phyloP scores from a whole-genome alignment of 2,888 invertebrate species.

The Metellina segmentata region DNA sequence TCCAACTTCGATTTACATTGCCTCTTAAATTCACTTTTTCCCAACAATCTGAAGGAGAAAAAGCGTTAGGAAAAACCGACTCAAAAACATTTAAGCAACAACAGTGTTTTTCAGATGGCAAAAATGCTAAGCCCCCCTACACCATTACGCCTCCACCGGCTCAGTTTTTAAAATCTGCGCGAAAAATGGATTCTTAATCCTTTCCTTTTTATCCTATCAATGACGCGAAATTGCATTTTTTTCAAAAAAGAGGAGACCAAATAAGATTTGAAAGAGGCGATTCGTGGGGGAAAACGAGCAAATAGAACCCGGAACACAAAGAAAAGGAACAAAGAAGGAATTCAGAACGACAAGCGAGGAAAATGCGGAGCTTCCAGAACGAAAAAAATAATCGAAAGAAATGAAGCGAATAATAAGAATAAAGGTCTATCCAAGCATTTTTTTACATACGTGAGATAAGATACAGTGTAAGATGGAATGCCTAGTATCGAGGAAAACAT shows the following conservation, averaged over 20 bases:
- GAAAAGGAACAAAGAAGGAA: conserved; percentile 1
- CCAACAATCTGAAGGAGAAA: too few relatives aligned
- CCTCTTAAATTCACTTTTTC: not conserved
- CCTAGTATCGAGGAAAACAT: too few relatives aligned
- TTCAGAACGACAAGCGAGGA: conserved; percentile 20
- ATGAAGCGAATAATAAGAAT: not conserved
- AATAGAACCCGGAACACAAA: not conserved
- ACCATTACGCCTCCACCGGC: not conserved
- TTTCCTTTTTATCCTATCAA: conserved; percentile 23
- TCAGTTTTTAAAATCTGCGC: not conserved
- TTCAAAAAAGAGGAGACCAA: not conserved
- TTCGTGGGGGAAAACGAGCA: not conserved
- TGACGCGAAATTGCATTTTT: not conserved
- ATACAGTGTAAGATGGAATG: too few relatives aligned
- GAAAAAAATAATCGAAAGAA: not conserved
- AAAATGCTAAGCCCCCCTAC: too few relatives aligned
- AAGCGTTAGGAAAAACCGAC: too few relatives aligned
- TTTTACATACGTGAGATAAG: too few relatives aligned
- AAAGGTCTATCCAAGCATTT: not conserved
- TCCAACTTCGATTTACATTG: not conserved
- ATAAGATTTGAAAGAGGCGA: not conserved
- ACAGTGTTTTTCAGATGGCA: too few relatives aligned
- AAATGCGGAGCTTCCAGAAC: not conserved
- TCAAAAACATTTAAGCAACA: too few relatives aligned
- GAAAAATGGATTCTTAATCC: conserved; percentile 33